Evolutionary conservation across 2,113 vertebrate genomes (phyloP), one percentile per base, ranked within the genome.

Genomic region (Elachura formosa): DNA sequence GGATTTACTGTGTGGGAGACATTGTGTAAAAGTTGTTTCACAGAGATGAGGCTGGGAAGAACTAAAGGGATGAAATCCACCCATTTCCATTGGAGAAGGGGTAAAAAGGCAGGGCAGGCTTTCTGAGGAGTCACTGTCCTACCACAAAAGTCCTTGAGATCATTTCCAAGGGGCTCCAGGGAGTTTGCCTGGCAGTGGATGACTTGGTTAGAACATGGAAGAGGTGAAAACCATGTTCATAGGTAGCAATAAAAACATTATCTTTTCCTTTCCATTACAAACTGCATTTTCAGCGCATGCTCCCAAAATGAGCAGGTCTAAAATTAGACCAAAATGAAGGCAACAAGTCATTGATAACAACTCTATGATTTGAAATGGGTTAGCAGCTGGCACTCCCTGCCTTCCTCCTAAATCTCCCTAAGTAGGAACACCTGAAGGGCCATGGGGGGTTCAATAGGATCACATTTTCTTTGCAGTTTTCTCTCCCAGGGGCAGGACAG

Each of bases 381-480:
- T 59, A 23, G 52, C 62, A 79, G 19, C 80, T 69, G 63, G 11
- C 3, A 20, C 66, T 84, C 58, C 31, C 52, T 80, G 21, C 45
- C 36, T 34, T 73, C 49, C 31, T 77, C 40, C 45, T 76, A 3
- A 19, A 12, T 28, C 9, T 67, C 48, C 72, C 73, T 43, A 51
- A 61, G 43, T 15, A 56, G 10, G 49, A 79, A 12, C 33, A 34
- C 41, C 59, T 22, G 29, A 43, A 49, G 29, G 28, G 23, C 43
- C 16, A 5, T 0, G 4, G 4, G 9, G 14, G 14, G 14, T 2
- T 28, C 34, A 45, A 41, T 6, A 23, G 46, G 20, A 40, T 38
- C 19, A 24, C 17, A 6, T 0, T 0, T 36, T 58, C 51, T 24
- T 56, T n/a, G 36, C 55, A 38, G 36, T 38, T 84, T 64, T 77